Percentiles rank a stretch among this genome's conserved stretches.
These are phyloP conservation scores for Solenodon paradoxus DNA, from an alignment of 2,113 vertebrate genomes.

Conservation along the genomic window DNA sequence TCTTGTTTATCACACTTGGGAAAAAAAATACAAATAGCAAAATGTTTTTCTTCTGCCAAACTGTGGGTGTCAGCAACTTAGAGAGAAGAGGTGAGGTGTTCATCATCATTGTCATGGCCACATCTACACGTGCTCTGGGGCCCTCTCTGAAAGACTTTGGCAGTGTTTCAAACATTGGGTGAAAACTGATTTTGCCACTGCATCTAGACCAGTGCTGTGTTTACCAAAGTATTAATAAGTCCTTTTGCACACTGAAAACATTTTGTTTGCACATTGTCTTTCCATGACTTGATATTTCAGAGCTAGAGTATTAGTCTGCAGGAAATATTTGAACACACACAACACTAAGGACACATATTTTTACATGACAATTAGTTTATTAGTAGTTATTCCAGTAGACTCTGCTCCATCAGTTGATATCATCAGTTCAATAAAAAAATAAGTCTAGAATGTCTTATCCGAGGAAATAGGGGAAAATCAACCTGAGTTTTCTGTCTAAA, in stretches of 20 bases:
- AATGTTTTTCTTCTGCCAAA: background rate
- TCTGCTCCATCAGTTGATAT: background rate
- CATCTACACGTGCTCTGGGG: background rate
- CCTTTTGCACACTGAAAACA: background rate
- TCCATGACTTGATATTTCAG: background rate
- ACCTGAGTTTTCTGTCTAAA: background rate
- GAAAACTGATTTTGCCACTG: background rate
- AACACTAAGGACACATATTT: background rate
- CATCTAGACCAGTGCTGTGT: background rate
- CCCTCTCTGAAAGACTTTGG: background rate
- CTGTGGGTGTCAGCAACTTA: background rate
- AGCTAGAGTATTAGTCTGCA: background rate
- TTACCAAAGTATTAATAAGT: background rate
- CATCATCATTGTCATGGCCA: too few relatives aligned
- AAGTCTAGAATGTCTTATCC: background rate
- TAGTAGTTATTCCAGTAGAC: background rate
- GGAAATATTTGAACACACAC: background rate
- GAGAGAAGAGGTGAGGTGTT: background rate
- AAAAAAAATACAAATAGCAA: background rate
- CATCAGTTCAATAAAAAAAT: background rate
- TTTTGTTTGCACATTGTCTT: background rate
- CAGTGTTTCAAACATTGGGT: background rate
- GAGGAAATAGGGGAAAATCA: background rate
- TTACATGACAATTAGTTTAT: background rate
- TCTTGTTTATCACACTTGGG: background rate